Conservation (phyloP, 2,113 vertebrate species). For the Saimiri boliviensis region DNA sequence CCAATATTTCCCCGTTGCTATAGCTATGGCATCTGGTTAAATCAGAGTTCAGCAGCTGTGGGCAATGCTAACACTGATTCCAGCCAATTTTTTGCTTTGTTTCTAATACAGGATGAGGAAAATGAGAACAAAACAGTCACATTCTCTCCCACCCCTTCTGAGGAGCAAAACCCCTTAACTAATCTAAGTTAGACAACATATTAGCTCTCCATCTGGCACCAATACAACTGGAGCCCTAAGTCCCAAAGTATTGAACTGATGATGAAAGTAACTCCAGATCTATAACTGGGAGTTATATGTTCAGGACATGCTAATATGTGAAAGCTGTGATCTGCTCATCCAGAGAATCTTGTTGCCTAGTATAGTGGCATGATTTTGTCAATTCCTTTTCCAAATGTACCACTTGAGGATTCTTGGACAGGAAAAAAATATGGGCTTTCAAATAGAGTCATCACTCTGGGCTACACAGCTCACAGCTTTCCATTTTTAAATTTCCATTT, state of each 20-base stretch:
- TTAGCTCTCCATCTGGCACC: constrained; percentile 64
- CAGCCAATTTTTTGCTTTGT: constrained; percentile 50
- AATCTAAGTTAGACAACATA: constrained; percentile 57
- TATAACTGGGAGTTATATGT: constrained; percentile 50
- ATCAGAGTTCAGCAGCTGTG: constrained; percentile 63
- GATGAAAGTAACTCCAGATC: constrained; percentile 36
- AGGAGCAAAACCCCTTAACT: constrained; percentile 34
- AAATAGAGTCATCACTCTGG: background rate
- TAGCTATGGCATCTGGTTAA: constrained; percentile 71
- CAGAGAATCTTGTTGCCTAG: constrained; percentile 61
- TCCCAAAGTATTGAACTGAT: constrained; percentile 47
- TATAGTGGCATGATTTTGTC: constrained; percentile 67
- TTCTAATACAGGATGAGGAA: constrained; percentile 44
- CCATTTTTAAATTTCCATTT: constrained; percentile 32
- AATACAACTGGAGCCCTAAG: constrained; percentile 54
- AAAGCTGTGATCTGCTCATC: constrained; percentile 51
- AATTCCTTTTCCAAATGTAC: constrained; percentile 70
- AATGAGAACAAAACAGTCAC: constrained; percentile 44
- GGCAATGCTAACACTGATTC: constrained; percentile 29
- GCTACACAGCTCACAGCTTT: background rate
- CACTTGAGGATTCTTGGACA: constrained; percentile 16
- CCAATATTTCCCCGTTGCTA: constrained; percentile 69
- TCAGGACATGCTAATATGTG: constrained; percentile 49
- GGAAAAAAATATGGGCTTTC: constrained; percentile 48
- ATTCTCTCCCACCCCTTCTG: constrained; percentile 9